Evolutionary conservation across 1,140 invertebrate genomes (phyloP).

Genomic region (Lepidotrigona ventralis): DNA sequence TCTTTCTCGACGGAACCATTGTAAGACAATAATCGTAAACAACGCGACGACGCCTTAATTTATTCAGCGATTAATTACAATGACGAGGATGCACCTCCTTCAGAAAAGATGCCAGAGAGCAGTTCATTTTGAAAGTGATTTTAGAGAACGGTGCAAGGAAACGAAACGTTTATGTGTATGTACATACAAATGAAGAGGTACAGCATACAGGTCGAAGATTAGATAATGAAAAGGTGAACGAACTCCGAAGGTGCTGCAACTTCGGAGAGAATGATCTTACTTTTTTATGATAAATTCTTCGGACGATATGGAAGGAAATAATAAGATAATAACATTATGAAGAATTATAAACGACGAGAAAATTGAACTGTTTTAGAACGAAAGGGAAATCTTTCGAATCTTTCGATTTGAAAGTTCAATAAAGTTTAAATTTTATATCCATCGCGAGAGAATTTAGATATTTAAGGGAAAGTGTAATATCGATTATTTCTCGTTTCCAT

Average conservation of each 20-base stretch:
- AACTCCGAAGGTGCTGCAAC: neutral
- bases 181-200: neutral
- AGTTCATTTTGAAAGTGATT: neutral
- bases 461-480: too few relatives aligned
- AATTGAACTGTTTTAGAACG: too few relatives aligned
- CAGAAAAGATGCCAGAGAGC: rapidly evolving
- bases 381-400: too few relatives aligned
- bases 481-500: too few relatives aligned
- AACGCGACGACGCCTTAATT: neutral
- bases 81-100: neutral
- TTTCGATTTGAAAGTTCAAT: too few relatives aligned
- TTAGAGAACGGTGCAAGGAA: too few relatives aligned
- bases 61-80: neutral
- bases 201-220: neutral
- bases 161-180: neutral
- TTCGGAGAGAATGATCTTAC: neutral
- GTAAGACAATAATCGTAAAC: neutral
- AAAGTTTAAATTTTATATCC: too few relatives aligned
- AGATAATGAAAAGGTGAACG: neutral
- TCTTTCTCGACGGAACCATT: neutral
- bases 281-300: neutral
- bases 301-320: neutral
- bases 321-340: too few relatives aligned
- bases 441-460: too few relatives aligned
- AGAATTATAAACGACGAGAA: too few relatives aligned